These are phyloP conservation scores for Diglossa cyanea DNA, from an alignment of 2,797 vertebrate species.

Conservation along the genomic window DNA sequence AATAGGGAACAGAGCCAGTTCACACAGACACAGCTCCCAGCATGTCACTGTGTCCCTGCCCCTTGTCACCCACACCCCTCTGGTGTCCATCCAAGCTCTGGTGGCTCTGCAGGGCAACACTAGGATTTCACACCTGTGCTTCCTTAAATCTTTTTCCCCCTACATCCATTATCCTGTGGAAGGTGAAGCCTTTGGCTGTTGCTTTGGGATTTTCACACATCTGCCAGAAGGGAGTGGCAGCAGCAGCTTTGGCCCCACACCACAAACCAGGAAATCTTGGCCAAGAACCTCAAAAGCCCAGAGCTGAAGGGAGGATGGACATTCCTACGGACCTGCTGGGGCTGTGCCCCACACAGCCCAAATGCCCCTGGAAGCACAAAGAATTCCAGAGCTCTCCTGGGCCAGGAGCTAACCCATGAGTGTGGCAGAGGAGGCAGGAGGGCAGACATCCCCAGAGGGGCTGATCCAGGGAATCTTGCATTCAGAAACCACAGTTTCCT, in stretches of 20 bases:
- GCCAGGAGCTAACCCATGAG: rapidly evolving
- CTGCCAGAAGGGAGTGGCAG: not conserved
- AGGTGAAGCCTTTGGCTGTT: not conserved
- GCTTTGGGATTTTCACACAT: not conserved
- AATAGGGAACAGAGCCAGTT: not conserved
- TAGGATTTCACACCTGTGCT: not conserved
- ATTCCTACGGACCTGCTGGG: not conserved
- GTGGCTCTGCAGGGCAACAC: not conserved
- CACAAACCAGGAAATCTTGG: not conserved
- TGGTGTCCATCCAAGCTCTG: not conserved
- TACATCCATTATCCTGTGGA: not conserved
- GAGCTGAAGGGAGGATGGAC: not conserved
- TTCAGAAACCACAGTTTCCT: not conserved
- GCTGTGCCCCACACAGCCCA: not conserved
- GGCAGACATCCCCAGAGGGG: not conserved
- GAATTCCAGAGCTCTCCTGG: not conserved
- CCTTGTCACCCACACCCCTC: not conserved
- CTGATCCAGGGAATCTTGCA: not conserved
- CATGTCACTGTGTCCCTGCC: not conserved
- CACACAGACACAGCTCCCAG: not conserved
- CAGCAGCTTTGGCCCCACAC: not conserved
- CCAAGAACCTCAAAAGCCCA: not conserved
- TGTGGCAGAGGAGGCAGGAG: not conserved
- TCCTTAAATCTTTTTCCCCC: not conserved
- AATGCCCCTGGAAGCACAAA: not conserved